phyloP scores from a whole-genome alignment of 2,888 invertebrate genomes.

The Blastobasis adustella region DNA sequence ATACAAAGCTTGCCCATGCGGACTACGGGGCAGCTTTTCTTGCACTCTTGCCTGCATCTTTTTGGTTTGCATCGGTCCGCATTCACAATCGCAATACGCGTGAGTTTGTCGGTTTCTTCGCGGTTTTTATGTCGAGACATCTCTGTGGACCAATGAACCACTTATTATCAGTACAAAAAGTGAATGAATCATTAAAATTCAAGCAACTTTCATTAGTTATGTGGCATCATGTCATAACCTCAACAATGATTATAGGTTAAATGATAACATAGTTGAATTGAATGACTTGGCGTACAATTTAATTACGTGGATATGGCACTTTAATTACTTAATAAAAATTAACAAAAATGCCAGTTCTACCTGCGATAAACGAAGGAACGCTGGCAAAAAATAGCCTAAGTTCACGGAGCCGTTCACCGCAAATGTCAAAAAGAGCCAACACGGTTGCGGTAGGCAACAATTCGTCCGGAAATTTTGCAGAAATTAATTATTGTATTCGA shows the following conservation, averaged over 20 bases:
- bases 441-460: too few relatives aligned
- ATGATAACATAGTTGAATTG: slow-evolving; percentile 2
- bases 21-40: slow-evolving; percentile 98
- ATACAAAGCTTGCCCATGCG: slow-evolving; percentile 99
- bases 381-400: slow-evolving; percentile 59
- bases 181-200: slow-evolving; percentile 17
- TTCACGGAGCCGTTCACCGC: slow-evolving; percentile 66
- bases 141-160: slow-evolving; percentile 35
- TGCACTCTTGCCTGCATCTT: slow-evolving; percentile 98
- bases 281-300: too few relatives aligned
- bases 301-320: slow-evolving; percentile 2
- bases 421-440: slow-evolving; percentile 59
- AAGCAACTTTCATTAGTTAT: slow-evolving; percentile 36
- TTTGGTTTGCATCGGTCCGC: slow-evolving; percentile 99
- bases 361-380: slow-evolving; percentile 60
- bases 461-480: too few relatives aligned
- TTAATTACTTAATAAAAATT: not conserved
- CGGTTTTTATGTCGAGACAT: slow-evolving; percentile 77
- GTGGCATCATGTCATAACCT: slow-evolving; percentile 63
- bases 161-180: slow-evolving; percentile 13
- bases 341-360: slow-evolving; percentile 31
- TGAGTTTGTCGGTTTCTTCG: slow-evolving; percentile 94
- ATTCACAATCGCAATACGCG: slow-evolving; percentile 98
- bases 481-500: too few relatives aligned
- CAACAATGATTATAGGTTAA: slow-evolving; percentile 34